Evolutionary conservation across 2,797 vertebrate genomes (phyloP), one percentile per base, ranked within the genome.

Genomic region (Ispidina picta): DNA sequence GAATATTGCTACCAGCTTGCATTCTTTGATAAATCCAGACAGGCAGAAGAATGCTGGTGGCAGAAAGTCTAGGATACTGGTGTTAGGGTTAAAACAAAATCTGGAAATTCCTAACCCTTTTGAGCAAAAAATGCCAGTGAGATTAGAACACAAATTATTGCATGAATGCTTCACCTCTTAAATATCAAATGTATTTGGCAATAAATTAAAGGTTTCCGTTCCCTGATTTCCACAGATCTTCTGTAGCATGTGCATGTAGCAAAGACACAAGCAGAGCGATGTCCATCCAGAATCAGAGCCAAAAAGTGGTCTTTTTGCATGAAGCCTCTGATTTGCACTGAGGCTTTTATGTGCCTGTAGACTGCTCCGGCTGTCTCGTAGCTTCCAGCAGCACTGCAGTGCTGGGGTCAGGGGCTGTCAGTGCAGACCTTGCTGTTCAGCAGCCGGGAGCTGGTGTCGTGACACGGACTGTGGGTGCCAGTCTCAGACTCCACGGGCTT

Each of bases 31-130:
- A 90, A 94, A 94, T 91, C 69, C 87, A 91, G 85, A 92, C 71
- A 95, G 88, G 80, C 95, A 91, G 95, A 95, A 96, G 93, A 95
- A 65, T 2, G 74, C 95, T 95, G 92, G 89, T 96, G 93, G 95
- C 94, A 93, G 55, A 73, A 93, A 75, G 10, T 69, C 43, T 55
- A 63, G 54, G 31, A 12, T 63, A 59, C 46, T 46, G 72, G 46
- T 54, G 31, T 71, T 91, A 25, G 52, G 35, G 64, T 62, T 80
- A 63, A 71, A 84, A 54, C 14, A 73, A 79, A 86, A 82, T 44
- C 77, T 89, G 51, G 28, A 77, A 63, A 81, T 64, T 86, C 51
- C 55, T 59, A 59, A 25, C 28, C 29, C 29, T 86, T 88, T 69
- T 68, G 25, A 86, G 26, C 18, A 68, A 37, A 20, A 59, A 85